Base-by-base conservation (phyloP, 2,113 vertebrate species). In the Conger conger region DNA sequence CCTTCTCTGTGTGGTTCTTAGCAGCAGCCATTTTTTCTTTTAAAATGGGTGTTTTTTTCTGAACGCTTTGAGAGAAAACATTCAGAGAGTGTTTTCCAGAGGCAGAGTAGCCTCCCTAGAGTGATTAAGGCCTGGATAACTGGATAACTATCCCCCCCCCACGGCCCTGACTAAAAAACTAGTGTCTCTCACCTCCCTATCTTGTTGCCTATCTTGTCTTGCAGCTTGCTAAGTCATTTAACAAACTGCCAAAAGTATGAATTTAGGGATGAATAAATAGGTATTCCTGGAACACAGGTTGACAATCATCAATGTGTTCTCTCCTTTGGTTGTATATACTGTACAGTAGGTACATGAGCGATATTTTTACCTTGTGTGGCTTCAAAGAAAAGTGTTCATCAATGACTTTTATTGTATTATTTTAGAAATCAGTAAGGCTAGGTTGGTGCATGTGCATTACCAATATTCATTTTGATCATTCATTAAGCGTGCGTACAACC, bases 361-460 rank as follows among this genome's bases (percentile, higher is more conserved):
- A 84, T 15, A 80, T 33, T 81, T 81, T 81, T 81, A 33, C 79
- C 80, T 57, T 57, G 27, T 82, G n/a, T 13, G 5, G 53, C 50
- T 36, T 40, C 33, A 84, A 63, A 50, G 50, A 60, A 82, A 86
- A 86, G 85, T 86, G 73, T 86, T 86, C 50, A 35, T 63, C 45
- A 17, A 54, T 57, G 36, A 82, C 81, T 86, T 82, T 82, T 79
- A 82, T 82, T 79, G 80, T 81, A 76, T 86, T 63, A 82, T 33
- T 30, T 82, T 82, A 33, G 40, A 85, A 57, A 53, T 77, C 79
- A 81, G 60, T 27, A 17, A 40, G 27, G 35, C 54, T 17, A 82
- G 42, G 23, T 8, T n/a, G 15, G 30, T 33, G 23, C 38, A 8
- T 18, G 33, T 27, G 40, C 27, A 42, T 82, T 77, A 82, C 50